Base-by-base conservation (phyloP, 2,888 invertebrate species). In the Phlogophora meticulosa region DNA sequence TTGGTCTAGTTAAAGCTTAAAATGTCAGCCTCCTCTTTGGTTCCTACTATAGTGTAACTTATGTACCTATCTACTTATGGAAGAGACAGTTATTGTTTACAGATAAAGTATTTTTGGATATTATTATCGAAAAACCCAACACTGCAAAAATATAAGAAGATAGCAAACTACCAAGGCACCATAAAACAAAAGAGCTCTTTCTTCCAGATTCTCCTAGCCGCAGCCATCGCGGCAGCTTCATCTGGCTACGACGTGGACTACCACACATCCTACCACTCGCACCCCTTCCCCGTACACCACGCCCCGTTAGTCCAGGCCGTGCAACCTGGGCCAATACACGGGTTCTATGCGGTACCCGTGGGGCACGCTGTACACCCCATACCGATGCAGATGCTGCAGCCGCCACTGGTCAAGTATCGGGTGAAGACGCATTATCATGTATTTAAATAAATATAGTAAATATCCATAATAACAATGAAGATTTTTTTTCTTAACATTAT, bases 381-480 rank as follows among this genome's bases (percentile, higher is more conserved):
- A 46, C 72, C 72, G 4, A 20, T 68, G 43, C 67, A 51, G 17
- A 72, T 61, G 36, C 32, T 69, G 10, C 76, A 69, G 15, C 65
- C 55, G 0, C 82, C 72, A 0, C 28, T 76, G 5, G 28, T 68
- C 0, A 82, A 82, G 0, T 84, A 83, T 22, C 72, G 60, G 7
- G 46, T 80, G n/a, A 83, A 82, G 56, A 51, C 74, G 2, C 76
- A 73, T 45, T 75, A 84, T 42, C 74, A 76, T 24, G 7, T 68
- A 1, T 73, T 68, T 64, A 71, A 59, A 80, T 61, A 58, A 74
- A 7, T 7, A 0, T 22, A 17, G 15, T 24, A 1, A 4, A n/a
- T 53, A 11, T 17, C 28, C 3, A 20, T 3, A 11, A 43, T 10
- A 0, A 13, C 13, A 1, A 9, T 7, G 13, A 0, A 11, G 28